Conservation (phyloP, 1,140 invertebrate species). For the Pinna nobilis region DNA sequence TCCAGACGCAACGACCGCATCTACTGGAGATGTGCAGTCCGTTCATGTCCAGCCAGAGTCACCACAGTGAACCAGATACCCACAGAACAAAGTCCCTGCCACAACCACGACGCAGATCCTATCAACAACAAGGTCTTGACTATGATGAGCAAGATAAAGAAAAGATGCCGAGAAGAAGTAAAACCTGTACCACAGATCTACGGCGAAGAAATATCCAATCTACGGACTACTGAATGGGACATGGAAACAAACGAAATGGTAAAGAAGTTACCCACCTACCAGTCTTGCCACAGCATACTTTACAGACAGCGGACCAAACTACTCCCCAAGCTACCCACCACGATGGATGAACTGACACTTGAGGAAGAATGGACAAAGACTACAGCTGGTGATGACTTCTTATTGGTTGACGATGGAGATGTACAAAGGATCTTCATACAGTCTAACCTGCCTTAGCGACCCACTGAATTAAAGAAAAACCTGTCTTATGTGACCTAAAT, state of each 20-base stretch:
- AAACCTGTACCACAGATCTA: not conserved
- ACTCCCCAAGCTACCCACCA: not conserved
- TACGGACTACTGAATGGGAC: no score
- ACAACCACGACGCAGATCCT: not conserved
- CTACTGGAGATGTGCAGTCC: conserved; percentile 19
- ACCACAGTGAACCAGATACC: conserved; percentile 7
- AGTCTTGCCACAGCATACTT: not conserved
- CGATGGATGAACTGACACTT: not conserved
- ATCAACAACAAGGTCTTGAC: not conserved
- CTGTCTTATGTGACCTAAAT: no score
- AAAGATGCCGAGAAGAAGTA: conserved; percentile 2
- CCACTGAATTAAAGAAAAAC: no score
- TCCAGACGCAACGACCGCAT: conserved; percentile 10
- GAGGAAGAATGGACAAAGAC: no score
- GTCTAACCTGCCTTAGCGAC: no score
- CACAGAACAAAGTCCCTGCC: not conserved
- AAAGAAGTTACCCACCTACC: conserved; percentile 6
- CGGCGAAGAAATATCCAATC: conserved; percentile 10
- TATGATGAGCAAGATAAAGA: not conserved
- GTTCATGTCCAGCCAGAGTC: not conserved
- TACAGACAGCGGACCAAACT: not conserved
- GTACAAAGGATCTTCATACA: no score
- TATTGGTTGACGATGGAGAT: no score
- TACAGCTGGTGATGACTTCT: no score
- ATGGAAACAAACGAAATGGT: no score